phyloP scores from a whole-genome alignment of 2,797 vertebrate species.

The Eulemur coronatus region DNA sequence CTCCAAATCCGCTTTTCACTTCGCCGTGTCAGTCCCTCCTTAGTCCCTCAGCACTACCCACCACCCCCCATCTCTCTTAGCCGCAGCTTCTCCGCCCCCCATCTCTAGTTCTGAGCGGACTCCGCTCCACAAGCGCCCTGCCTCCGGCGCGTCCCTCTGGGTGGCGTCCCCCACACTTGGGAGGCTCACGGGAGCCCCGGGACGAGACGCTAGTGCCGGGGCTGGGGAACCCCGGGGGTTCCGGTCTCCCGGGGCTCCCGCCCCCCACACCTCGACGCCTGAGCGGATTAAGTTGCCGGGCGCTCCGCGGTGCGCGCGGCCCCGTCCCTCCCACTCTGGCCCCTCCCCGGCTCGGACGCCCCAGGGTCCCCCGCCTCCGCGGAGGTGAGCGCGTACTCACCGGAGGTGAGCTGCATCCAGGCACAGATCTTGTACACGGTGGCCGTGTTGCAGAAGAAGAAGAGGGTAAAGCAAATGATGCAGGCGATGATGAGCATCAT shows the following conservation, averaged over 20 bases:
- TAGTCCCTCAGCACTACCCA: not conserved
- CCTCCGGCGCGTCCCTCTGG: not conserved
- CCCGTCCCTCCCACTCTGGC: slow-evolving; percentile 23
- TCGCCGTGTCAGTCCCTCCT: not conserved
- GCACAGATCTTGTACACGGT: slow-evolving; percentile 99
- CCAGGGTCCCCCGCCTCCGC: not conserved
- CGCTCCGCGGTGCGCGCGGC: not conserved
- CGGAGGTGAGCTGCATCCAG: slow-evolving; percentile 96
- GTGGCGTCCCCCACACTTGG: slow-evolving; percentile 18
- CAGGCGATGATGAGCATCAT: slow-evolving; percentile 96
- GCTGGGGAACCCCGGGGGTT: slow-evolving; percentile 34
- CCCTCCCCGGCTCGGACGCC: not conserved
- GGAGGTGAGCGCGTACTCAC: slow-evolving; percentile 84
- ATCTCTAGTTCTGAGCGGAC: not conserved
- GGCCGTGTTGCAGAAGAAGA: slow-evolving; percentile 98
- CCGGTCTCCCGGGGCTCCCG: slow-evolving; percentile 21
- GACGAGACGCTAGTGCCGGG: not conserved
- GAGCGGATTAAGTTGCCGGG: slow-evolving; percentile 44
- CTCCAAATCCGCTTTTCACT: slow-evolving; percentile 43
- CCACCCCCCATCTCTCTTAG: not conserved
- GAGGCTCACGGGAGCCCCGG: slow-evolving; percentile 9
- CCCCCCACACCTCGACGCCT: not conserved
- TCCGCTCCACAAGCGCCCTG: not conserved
- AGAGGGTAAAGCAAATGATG: slow-evolving; percentile 96
- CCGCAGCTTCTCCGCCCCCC: not conserved